Evolutionary conservation across 1,140 invertebrate genomes (phyloP).

Genomic region (Aporrectodea caliginosa): DNA sequence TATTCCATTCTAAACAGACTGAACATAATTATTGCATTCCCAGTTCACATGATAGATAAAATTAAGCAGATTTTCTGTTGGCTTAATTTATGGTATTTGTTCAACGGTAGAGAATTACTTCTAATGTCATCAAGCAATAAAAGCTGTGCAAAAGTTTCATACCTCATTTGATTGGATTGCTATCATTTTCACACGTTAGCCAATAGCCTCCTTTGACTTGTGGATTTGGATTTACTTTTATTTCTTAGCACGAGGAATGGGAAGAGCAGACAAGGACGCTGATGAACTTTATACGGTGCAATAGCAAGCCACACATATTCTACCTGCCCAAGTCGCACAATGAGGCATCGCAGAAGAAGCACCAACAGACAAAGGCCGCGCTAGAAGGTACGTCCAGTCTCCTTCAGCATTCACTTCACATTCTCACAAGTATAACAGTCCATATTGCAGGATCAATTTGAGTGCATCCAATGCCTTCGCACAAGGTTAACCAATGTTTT

Average conservation of each 20-base stretch:
- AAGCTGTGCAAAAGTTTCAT: too few species aligned
- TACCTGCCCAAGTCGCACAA: conserved; percentile 75
- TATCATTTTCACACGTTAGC: too few species aligned
- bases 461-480: not conserved
- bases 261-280: conserved; percentile 73
- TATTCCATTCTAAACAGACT: too few species aligned
- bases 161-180: too few species aligned
- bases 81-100: too few species aligned
- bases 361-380: conserved; percentile 61
- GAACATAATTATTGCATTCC: too few species aligned
- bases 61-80: too few species aligned
- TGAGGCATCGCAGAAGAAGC: conserved; percentile 59
- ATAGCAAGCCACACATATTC: conserved; percentile 78
- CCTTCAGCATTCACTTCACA: not conserved
- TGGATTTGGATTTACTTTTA: conserved; percentile 16
- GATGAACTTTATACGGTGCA: conserved; percentile 80
- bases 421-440: not conserved
- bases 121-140: too few species aligned
- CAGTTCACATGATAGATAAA: too few species aligned
- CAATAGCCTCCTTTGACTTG: too few species aligned
- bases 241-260: conserved; percentile 70
- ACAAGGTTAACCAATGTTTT: conserved; percentile 3
- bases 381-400: conserved; percentile 64
- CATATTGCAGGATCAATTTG: not conserved
- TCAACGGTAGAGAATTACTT: too few species aligned